Evolutionary conservation across 1,140 invertebrate species (phyloP), one percentile per base, ranked within the genome.

Genomic region (Aethina tumida): DNA sequence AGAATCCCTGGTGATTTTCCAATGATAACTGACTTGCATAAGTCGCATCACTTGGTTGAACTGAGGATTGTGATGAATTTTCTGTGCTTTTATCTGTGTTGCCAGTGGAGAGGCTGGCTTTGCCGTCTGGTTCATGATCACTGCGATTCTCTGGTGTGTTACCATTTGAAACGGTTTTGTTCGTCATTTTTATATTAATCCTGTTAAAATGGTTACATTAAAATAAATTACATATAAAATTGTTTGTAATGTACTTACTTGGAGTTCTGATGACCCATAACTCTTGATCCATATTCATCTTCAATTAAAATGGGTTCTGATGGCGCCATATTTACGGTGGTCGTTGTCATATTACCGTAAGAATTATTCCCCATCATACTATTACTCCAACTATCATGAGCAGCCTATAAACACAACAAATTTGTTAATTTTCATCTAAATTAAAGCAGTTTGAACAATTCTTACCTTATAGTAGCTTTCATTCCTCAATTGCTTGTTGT

Each of bases 381-480:
- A 17, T 55, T 55, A 46, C 61, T 69, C 68, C 68, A 69, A 3
- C 70, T 70, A 40, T 75, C 71, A 50, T 74, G 69, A 4, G 71
- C 73, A n/a, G 72, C 70, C 64, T 67, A 26, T 37, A 38, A 31
- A 15, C 6, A 37, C 17, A 24, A 25, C 8, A 8, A 10, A 10
- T 9, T 18, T 6, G 10, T 12, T 17, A 22, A 15, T 15, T 29
- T 13, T 35, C 8, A 30, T 15, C 28, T 20, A 9, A 28, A 28
- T 12, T n/a, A 25, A 5, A 4, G 24, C 24, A n/a, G n/a, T 24
- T n/a, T 35, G 10, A 21, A n/a, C 3, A 32, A 36, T n/a, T n/a
- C 15, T 81, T 17, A 79, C 79, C 60, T 82, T 76, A 47, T 87
- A 91, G 50, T 91, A 93, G 55, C 87, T 91, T 60, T 91, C 86